Percentiles rank a stretch among this genome's conserved stretches.
These are phyloP conservation scores for Heliconius nattereri DNA, from an alignment of 1,140 invertebrate species.

Conservation along the genomic window DNA sequence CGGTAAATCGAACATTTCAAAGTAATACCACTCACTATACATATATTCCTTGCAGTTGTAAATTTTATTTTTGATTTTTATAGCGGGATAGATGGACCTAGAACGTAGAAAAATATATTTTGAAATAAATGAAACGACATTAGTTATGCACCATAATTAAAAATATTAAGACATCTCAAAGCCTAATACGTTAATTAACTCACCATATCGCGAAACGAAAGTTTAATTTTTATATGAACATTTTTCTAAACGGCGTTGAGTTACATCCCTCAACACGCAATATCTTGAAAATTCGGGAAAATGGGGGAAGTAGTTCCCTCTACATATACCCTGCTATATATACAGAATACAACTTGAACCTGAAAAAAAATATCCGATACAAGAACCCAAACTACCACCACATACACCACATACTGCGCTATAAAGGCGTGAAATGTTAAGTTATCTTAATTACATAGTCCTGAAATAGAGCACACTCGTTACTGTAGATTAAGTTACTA, in stretches of 20 bases:
- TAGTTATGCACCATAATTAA: no score
- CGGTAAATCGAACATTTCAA: not conserved
- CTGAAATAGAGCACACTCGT: conserved; percentile 14
- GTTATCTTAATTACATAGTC: conserved; percentile 19
- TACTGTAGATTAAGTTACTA: conserved; percentile 25
- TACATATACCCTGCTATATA: no score
- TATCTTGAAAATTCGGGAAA: no score
- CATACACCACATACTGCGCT: not conserved
- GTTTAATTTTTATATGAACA: no score
- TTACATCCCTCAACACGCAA: no score
- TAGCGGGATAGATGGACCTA: not conserved
- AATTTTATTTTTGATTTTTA: not conserved
- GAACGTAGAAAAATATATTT: no score
- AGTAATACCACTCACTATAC: not conserved
- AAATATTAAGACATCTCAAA: no score
- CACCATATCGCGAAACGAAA: no score
- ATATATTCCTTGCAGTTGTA: not conserved
- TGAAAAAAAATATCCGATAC: not conserved
- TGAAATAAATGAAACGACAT: no score
- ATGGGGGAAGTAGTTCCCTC: no score
- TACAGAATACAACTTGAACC: no score
- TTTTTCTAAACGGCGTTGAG: not conserved
- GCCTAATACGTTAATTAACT: no score
- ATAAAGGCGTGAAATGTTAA: not conserved
- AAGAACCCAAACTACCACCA: not conserved